A percentile compares a stretch with the other conserved stretches of the same genome.
Evolutionary conservation across 2,888 invertebrate species (phyloP).

Genomic region (Meghimatium bilineatum): DNA sequence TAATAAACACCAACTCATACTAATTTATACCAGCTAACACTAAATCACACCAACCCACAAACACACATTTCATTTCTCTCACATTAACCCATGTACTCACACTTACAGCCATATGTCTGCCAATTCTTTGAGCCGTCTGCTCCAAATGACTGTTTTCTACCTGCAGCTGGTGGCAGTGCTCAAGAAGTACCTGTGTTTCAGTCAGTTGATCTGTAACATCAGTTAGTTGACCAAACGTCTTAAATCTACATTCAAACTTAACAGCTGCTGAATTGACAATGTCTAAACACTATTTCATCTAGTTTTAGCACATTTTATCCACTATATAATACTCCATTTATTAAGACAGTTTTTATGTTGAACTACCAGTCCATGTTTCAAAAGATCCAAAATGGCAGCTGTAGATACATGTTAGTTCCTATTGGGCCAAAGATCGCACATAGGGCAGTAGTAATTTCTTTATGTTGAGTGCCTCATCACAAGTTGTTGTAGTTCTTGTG

Average conservation of each 20-base stretch:
- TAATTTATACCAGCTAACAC: too few relatives aligned
- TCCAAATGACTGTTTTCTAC: conserved; percentile 67
- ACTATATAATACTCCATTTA: too few relatives aligned
- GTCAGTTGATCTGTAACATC: conserved; percentile 68
- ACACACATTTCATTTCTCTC: not conserved
- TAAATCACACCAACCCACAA: not conserved
- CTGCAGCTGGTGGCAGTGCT: conserved; percentile 65
- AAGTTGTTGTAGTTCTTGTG: too few relatives aligned
- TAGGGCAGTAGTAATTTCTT: too few relatives aligned
- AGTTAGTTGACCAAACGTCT: conserved; percentile 24
- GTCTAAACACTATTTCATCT: not conserved
- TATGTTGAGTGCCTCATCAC: too few relatives aligned
- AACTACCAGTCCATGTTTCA: too few relatives aligned
- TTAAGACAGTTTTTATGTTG: too few relatives aligned
- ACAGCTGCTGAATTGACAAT: not conserved
- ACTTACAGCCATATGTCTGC: conserved; percentile 70
- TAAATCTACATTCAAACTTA: not conserved
- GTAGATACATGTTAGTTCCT: too few relatives aligned
- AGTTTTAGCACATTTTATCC: too few relatives aligned
- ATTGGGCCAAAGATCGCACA: too few relatives aligned
- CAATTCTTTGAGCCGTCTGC: conserved; percentile 63
- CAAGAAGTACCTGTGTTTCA: conserved; percentile 66
- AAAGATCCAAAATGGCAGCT: too few relatives aligned
- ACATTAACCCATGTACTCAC: conserved; percentile 11
- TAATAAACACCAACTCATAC: too few relatives aligned